Percentiles rank a stretch among this genome's conserved stretches.
phyloP scores from a whole-genome alignment of 1,140 invertebrate genomes.

The Orussus abietinus region DNA sequence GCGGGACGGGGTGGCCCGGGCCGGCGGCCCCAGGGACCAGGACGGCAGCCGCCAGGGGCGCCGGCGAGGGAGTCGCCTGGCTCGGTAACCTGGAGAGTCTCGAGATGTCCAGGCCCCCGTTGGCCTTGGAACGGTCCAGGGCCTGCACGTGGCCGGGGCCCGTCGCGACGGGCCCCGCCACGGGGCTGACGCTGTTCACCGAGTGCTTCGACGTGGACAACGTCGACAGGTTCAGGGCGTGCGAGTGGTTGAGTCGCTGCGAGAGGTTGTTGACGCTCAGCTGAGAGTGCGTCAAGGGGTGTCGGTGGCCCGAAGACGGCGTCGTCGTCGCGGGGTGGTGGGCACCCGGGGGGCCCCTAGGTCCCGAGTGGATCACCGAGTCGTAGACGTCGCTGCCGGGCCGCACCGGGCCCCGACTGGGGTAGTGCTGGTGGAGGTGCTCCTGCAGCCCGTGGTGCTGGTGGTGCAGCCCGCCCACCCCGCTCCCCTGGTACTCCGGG shows the following conservation, averaged over 20 bases:
- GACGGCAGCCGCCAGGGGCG: slow-evolving; percentile 26
- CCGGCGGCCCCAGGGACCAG: slow-evolving; percentile 10
- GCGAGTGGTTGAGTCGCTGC: slow-evolving; percentile 46
- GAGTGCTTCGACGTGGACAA: slow-evolving; percentile 68
- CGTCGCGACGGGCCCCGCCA: slow-evolving; percentile 17
- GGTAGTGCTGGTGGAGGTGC: slow-evolving; percentile 24
- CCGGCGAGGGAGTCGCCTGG: slow-evolving; percentile 44
- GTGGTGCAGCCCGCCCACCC: slow-evolving; percentile 17
- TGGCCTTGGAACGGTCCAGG: slow-evolving; percentile 42
- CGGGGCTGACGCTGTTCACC: slow-evolving; percentile 58
- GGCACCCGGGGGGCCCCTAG: slow-evolving; percentile 16
- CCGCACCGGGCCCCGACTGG: slow-evolving; percentile 11
- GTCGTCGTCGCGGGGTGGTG: slow-evolving; percentile 31
- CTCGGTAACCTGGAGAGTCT: slow-evolving; percentile 45
- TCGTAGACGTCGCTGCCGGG: slow-evolving; percentile 44
- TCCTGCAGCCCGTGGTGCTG: slow-evolving; percentile 7
- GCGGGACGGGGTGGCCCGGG: not conserved
- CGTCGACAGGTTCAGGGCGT: slow-evolving; percentile 67
- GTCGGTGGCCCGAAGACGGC: slow-evolving; percentile 34
- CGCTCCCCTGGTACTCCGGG: slow-evolving; percentile 10
- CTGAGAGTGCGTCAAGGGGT: slow-evolving; percentile 47
- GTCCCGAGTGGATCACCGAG: slow-evolving; percentile 31
- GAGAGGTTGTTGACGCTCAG: slow-evolving; percentile 48
- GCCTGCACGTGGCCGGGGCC: slow-evolving; percentile 17
- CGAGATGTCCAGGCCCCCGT: slow-evolving; percentile 57